Evolutionary conservation across 2,888 invertebrate genomes (phyloP), one percentile per base, ranked within the genome.

Genomic region (Dryobota labecula): DNA sequence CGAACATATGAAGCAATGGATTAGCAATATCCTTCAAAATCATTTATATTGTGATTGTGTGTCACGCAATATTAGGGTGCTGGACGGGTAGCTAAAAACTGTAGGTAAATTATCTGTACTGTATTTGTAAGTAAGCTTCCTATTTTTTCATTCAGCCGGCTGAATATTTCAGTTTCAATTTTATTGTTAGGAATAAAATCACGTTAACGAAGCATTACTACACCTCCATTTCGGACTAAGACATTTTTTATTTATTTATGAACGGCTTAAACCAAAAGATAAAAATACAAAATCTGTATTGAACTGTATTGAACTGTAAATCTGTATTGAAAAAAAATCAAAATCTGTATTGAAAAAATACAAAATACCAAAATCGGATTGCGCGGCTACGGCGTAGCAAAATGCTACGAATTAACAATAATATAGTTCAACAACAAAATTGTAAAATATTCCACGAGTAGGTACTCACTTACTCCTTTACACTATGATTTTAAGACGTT

Each of bases 381-480:
- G 7, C 24, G 1, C 4, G 15, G 18, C 73, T 73, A 54, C 72
- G 72, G 53, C 45, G 72, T 63, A 63, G 72, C 53, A 41, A 54
- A 41, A 41, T 54, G 62, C 33, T 73, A 72, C 53, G 63, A 73
- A n/a, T 8, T 66, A n/a, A 30, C 20, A 43, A 43, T 30, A 20
- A 43, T 43, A 43, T 43, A 43, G 3, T 45, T 36, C 36, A 36
- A 45, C 27, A 36, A 45, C 15, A 36, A 30, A 61, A 30, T 11
- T 63, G 20, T 15, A 27, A 66, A 64, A 64, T 64, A 36, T 36
- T n/a, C 9, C 4, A 13, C 7, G 20, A 15, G 15, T 41, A 27
- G 18, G 20, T 45, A 45, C 11, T 24, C 6, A 33, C 9, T 24
- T 33, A n/a, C 27, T 45, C 3, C 24, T 27, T 61, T 30, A 30